Conservation (phyloP, 2,797 vertebrate genomes). For the Paramormyrops hopkinsi region DNA sequence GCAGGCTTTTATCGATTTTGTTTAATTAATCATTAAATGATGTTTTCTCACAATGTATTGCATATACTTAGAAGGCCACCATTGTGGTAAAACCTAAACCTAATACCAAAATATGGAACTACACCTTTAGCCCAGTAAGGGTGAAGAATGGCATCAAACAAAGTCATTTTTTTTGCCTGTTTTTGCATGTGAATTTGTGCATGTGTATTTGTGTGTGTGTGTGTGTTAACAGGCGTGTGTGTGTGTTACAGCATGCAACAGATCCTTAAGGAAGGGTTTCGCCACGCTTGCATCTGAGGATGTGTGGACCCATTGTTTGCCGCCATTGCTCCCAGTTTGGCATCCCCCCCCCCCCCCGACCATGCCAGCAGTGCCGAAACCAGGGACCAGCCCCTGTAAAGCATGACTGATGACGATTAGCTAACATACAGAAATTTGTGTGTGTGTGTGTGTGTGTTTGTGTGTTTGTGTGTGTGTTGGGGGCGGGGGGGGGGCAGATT, state of each 20-base stretch:
- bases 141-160: neutral
- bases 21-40: neutral
- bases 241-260: neutral
- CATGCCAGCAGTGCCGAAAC: slow-evolving; percentile 35
- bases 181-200: neutral
- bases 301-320: neutral
- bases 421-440: slow-evolving; percentile 45
- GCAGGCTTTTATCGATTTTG: neutral
- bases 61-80: neutral
- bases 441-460: slow-evolving; percentile 17
- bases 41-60: neutral
- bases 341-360: slow-evolving; percentile 30
- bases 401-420: slow-evolving; percentile 49
- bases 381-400: slow-evolving; percentile 49
- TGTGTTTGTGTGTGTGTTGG: slow-evolving; percentile 1
- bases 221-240: neutral
- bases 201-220: neutral
- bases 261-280: neutral
- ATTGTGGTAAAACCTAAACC: neutral
- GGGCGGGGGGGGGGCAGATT: neutral
- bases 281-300: neutral
- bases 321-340: slow-evolving; percentile 22
- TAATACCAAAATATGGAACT: neutral
- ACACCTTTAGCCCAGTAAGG: neutral
- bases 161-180: neutral